Percentiles rank a stretch among this genome's conserved stretches.
phyloP scores from a whole-genome alignment of 2,113 vertebrate species.

The Gymnocephalus cernua region DNA sequence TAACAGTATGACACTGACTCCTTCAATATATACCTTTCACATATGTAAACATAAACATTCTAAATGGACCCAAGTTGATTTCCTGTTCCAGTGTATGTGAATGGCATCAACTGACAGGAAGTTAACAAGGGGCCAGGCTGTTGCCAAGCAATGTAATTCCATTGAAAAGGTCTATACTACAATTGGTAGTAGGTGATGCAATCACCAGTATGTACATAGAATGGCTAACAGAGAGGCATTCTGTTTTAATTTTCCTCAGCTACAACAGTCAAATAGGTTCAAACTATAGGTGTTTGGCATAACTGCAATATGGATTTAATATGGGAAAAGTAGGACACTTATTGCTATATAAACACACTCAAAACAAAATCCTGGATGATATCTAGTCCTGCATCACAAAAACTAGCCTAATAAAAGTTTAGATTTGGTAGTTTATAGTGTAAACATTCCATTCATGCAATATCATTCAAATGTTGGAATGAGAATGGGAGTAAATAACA shows the following conservation, averaged over 20 bases:
- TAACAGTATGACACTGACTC: neutral
- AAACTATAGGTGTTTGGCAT: neutral
- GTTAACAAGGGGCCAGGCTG: too few relatives aligned
- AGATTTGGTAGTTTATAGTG: neutral
- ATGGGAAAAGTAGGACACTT: neutral
- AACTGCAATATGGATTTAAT: neutral
- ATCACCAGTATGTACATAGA: neutral
- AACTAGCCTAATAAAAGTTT: neutral
- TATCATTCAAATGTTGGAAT: slow-evolving; percentile 8
- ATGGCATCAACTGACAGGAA: too few relatives aligned
- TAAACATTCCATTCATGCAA: slow-evolving; percentile 27
- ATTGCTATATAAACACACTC: neutral
- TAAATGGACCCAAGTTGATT: too few relatives aligned
- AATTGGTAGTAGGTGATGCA: neutral
- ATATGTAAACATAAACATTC: too few relatives aligned
- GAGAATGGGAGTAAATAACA: neutral
- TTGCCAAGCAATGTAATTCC: too few relatives aligned
- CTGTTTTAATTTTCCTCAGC: neutral
- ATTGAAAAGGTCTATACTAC: too few relatives aligned
- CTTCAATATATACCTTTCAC: too few relatives aligned
- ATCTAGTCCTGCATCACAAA: neutral
- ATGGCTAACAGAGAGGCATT: neutral
- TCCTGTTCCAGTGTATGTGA: too few relatives aligned
- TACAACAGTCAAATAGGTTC: neutral
- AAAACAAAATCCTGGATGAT: neutral